A percentile compares a stretch with the other conserved stretches of the same genome.
phyloP scores from a whole-genome alignment of 1,140 invertebrate genomes.

The Augochlora pura region DNA sequence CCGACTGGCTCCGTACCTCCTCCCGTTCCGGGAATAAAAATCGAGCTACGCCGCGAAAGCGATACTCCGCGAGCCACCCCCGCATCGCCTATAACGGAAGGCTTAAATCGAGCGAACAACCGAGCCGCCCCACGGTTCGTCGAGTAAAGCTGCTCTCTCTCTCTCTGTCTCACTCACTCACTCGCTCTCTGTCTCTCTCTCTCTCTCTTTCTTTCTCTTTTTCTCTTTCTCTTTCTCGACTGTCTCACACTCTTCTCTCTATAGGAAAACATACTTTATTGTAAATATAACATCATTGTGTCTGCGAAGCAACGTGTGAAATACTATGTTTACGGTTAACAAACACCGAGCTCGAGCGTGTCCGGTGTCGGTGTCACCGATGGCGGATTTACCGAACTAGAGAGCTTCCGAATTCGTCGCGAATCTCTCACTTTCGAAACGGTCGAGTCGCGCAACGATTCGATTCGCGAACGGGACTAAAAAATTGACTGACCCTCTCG shows the following conservation, averaged over 20 bases:
- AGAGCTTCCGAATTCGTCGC: no score
- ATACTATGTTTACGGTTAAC: slow-evolving; percentile 16
- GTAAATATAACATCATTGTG: neutral
- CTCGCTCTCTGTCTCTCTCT: no score
- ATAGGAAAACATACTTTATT: slow-evolving; percentile 25
- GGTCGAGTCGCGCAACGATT: no score
- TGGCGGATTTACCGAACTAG: neutral
- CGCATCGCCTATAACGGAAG: no score
- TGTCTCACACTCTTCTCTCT: neutral
- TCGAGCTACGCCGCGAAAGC: neutral
- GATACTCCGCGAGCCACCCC: no score
- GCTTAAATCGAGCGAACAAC: neutral
- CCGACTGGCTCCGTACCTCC: neutral
- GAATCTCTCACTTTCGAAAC: no score
- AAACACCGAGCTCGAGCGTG: neutral
- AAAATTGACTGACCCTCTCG: no score
- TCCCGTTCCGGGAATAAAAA: neutral
- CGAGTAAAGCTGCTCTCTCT: neutral
- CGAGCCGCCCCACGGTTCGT: neutral
- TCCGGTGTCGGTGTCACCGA: neutral
- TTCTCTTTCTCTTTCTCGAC: no score
- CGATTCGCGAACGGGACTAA: no score
- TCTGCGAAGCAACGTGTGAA: neutral
- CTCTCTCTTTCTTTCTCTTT: no score
- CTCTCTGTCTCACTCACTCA: no score